Percentiles rank a stretch among this genome's conserved stretches.
Evolutionary conservation across 2,113 vertebrate species (phyloP).

Genomic region (Campylorhamphus procurvoides): DNA sequence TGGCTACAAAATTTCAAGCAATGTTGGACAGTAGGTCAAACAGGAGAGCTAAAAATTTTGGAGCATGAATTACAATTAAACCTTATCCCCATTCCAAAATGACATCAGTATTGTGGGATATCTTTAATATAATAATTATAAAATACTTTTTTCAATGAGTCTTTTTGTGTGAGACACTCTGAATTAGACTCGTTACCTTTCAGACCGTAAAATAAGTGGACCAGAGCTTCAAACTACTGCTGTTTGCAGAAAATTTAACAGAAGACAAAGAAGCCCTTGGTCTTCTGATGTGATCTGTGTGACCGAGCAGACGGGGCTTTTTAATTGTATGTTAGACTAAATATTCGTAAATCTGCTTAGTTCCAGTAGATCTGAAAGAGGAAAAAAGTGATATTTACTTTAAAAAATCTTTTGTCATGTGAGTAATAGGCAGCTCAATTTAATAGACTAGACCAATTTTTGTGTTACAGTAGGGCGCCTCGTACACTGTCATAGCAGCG

Average conservation of each 20-base stretch:
- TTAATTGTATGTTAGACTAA: background rate
- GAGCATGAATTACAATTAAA: background rate
- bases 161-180: background rate
- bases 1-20: background rate
- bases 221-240: background rate
- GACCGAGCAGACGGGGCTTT: background rate
- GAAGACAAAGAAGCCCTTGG: background rate
- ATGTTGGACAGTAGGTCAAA: background rate
- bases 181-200: background rate
- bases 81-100: background rate
- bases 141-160: background rate
- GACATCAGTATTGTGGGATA: background rate
- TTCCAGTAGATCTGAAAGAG: background rate
- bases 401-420: background rate
- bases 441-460: background rate
- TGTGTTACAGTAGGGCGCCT: background rate
- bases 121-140: background rate
- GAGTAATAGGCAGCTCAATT: background rate
- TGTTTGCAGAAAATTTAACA: background rate
- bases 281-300: background rate
- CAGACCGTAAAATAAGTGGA: background rate
- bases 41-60: background rate
- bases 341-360: background rate
- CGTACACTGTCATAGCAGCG: rapidly evolving
- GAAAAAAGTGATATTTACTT: background rate